Evolutionary conservation across 1,140 invertebrate species (phyloP).

Genomic region (Dendrolimus punctatus): DNA sequence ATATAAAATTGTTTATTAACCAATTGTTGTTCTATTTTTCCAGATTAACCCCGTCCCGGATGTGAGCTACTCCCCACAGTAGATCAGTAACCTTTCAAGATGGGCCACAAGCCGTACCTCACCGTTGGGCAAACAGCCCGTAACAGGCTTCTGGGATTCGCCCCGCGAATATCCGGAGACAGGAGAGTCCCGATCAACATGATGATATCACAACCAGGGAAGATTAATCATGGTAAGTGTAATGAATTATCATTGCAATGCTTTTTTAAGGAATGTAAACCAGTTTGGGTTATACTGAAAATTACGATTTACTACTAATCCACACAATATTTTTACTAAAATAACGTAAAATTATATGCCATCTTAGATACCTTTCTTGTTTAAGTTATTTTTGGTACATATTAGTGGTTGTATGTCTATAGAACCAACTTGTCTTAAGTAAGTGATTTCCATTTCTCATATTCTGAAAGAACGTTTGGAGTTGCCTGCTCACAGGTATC

Average conservation of each 20-base stretch:
- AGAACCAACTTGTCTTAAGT: no score
- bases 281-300: no score
- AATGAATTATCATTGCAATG: slow-evolving; percentile 1
- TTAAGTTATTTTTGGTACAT: no score
- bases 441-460: no score
- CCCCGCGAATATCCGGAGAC: slow-evolving; percentile 58
- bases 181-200: slow-evolving; percentile 79
- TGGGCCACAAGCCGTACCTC: slow-evolving; percentile 83
- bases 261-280: no score
- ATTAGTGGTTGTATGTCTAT: no score
- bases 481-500: no score
- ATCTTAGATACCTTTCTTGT: no score
- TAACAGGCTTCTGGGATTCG: slow-evolving; percentile 78
- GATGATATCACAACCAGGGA: slow-evolving; percentile 82
- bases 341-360: no score
- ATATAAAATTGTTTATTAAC: not conserved
- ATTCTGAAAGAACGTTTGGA: no score
- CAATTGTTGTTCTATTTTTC: slow-evolving; percentile 2
- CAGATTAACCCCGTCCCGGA: slow-evolving; percentile 11
- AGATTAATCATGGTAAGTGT: slow-evolving; percentile 82
- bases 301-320: no score
- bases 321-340: no score
- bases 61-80: slow-evolving; percentile 3
- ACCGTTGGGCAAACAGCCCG: slow-evolving; percentile 80
- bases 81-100: slow-evolving; percentile 20